These are phyloP conservation scores for Melinopterus prodromus DNA, from an alignment of 2,888 invertebrate genomes.

Conservation along the genomic window DNA sequence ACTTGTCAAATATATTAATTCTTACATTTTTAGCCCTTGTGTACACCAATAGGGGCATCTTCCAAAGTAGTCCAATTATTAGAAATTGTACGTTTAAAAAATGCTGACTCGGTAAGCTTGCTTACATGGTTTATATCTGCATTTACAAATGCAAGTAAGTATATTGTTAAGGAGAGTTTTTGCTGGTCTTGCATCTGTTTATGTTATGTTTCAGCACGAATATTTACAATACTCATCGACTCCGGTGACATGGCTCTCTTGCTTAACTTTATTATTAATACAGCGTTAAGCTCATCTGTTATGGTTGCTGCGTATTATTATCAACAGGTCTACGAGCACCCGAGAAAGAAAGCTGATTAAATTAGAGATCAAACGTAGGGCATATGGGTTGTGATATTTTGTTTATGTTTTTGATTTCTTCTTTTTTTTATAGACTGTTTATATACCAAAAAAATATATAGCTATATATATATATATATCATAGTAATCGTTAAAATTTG, in stretches of 20 bases:
- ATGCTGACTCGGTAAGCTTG: conserved; percentile 80
- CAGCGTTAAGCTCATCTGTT: conserved; percentile 73
- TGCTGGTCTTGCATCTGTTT: conserved; percentile 15
- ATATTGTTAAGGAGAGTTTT: conserved; percentile 25
- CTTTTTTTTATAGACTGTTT: not conserved
- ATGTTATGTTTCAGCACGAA: conserved; percentile 69
- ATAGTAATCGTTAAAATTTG: not conserved
- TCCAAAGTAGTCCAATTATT: conserved; percentile 83
- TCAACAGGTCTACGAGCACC: conserved; percentile 54
- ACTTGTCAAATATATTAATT: conserved; percentile 4
- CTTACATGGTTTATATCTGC: conserved; percentile 85
- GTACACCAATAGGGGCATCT: conserved; percentile 83
- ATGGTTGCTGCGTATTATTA: conserved; percentile 75
- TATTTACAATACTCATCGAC: conserved; percentile 82
- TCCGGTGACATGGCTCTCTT: conserved; percentile 78
- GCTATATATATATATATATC: not conserved
- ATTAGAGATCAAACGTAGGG: not conserved
- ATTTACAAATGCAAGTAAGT: conserved; percentile 82
- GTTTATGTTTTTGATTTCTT: not conserved
- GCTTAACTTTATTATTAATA: conserved; percentile 77
- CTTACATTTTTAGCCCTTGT: conserved; percentile 69
- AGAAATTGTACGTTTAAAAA: conserved; percentile 74
- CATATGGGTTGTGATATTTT: not conserved
- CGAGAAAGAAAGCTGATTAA: conserved; percentile 7
- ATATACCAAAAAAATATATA: not conserved